Conservation (phyloP, 2,888 invertebrate genomes). For the Clunio marinus region DNA sequence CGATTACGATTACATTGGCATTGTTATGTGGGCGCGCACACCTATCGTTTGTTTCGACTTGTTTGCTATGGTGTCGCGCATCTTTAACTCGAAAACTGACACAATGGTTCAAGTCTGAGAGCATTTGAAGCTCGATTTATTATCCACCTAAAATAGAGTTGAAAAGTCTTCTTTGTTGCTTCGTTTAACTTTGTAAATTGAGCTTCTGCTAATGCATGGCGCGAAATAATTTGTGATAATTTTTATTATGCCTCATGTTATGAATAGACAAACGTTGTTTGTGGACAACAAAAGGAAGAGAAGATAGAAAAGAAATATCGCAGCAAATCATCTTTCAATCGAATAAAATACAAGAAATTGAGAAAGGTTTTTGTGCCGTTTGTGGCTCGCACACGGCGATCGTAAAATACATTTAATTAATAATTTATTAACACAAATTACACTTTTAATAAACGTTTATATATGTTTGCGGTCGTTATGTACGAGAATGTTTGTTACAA, state of each 20-base stretch:
- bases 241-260: not conserved
- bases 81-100: not conserved
- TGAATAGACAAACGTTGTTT: not conserved
- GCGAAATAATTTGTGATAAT: not conserved
- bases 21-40: not conserved
- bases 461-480: not conserved
- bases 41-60: not conserved
- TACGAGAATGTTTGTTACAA: not conserved
- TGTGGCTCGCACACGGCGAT: not conserved
- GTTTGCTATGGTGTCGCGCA: not conserved
- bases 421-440: slow-evolving; percentile 32
- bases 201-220: slow-evolving; percentile 4
- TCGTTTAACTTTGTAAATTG: not conserved
- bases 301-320: not conserved
- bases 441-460: not conserved
- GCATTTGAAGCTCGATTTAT: not conserved
- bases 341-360: not conserved
- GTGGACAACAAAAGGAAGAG: too few relatives aligned
- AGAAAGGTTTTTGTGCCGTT: too few relatives aligned
- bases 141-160: not conserved
- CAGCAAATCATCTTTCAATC: slow-evolving; percentile 12
- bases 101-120: not conserved
- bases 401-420: slow-evolving; percentile 21
- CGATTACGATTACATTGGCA: not conserved
- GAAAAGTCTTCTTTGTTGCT: not conserved